Conservation (phyloP, 2,888 invertebrate genomes). For the Axea sp. region DNA sequence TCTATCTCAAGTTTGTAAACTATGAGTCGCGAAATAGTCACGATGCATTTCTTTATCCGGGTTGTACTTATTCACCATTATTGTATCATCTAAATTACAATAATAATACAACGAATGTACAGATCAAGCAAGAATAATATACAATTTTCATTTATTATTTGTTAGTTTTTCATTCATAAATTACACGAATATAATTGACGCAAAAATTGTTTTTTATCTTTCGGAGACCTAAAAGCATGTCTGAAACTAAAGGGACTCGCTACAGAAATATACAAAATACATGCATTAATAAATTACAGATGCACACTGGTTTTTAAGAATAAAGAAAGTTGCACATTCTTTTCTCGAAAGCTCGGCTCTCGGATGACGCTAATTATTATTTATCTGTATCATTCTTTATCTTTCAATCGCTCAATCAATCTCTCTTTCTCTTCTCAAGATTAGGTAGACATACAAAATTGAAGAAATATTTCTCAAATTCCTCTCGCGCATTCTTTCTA, state of each 20-base stretch:
- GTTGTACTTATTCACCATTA: slow-evolving; percentile 56
- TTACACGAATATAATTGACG: slow-evolving; percentile 49
- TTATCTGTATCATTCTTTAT: slow-evolving; percentile 15
- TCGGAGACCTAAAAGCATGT: slow-evolving; percentile 24
- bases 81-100: slow-evolving; percentile 52
- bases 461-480: slow-evolving; percentile 59
- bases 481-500: slow-evolving; percentile 48
- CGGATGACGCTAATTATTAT: slow-evolving; percentile 51
- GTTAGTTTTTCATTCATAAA: slow-evolving; percentile 15
- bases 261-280: slow-evolving; percentile 62
- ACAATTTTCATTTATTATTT: slow-evolving; percentile 33
- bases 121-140: slow-evolving; percentile 54
- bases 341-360: slow-evolving; percentile 54
- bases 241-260: slow-evolving; percentile 64
- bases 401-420: slow-evolving; percentile 7
- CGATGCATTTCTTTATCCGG: slow-evolving; percentile 53
- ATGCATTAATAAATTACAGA: slow-evolving; percentile 74
- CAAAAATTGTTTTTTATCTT: slow-evolving; percentile 13
- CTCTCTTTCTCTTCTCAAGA: slow-evolving; percentile 25
- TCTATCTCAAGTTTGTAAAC: slow-evolving; percentile 45
- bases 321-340: slow-evolving; percentile 67
- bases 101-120: slow-evolving; percentile 58
- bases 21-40: slow-evolving; percentile 30
- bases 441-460: slow-evolving; percentile 63
- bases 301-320: slow-evolving; percentile 71